Evolutionary conservation across 2,797 vertebrate genomes (phyloP).

Genomic region (Semotilus atromaculatus): DNA sequence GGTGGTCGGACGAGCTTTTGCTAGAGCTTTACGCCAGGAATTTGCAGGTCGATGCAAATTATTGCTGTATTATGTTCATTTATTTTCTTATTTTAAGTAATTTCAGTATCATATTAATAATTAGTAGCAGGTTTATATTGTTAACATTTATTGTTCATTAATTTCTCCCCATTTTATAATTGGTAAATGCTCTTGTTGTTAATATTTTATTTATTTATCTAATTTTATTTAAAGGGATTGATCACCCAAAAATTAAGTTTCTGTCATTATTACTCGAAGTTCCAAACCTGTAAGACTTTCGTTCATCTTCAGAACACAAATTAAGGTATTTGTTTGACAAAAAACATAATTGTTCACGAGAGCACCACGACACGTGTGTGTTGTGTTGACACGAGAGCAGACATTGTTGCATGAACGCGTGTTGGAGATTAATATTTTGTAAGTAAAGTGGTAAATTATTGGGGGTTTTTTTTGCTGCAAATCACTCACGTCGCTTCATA

Average conservation of each 20-base stretch:
- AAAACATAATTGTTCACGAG: no score
- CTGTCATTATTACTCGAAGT: not conserved
- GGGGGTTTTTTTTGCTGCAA: no score
- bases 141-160: not conserved
- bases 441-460: no score
- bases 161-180: not conserved
- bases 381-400: no score
- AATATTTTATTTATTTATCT: not conserved
- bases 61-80: not conserved
- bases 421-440: no score
- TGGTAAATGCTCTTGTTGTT: no score
- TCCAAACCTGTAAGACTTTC: not conserved
- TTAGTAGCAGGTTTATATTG: not conserved
- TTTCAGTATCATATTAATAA: not conserved
- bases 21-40: slow-evolving; percentile 90
- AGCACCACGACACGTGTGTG: no score
- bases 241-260: not conserved
- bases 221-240: not conserved
- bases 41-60: slow-evolving; percentile 83
- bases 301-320: not conserved
- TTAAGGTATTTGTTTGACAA: no score
- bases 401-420: no score
- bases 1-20: slow-evolving; percentile 94
- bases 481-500: no score
- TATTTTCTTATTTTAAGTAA: not conserved